Percentiles rank a stretch among this genome's conserved stretches.
Conservation (phyloP, 2,797 vertebrate genomes). For the Adelosebastes latens region DNA sequence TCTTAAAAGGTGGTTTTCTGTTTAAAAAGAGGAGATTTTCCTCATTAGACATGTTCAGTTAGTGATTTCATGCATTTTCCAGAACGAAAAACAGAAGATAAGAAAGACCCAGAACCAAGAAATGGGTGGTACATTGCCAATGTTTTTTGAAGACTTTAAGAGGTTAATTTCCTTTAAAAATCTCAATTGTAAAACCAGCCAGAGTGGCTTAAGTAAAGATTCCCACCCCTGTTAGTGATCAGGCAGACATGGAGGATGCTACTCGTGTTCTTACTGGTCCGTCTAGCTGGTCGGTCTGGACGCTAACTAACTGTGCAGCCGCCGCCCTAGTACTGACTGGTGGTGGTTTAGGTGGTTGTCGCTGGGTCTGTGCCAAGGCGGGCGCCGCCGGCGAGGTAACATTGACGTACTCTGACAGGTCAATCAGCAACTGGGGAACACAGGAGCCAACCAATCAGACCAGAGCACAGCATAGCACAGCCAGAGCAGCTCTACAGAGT, state of each 20-base stretch:
- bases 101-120: neutral
- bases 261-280: constrained; percentile 63
- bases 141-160: neutral
- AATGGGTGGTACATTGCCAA: fast-evolving
- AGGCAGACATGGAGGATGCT: constrained; percentile 34
- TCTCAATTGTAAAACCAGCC: neutral
- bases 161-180: neutral
- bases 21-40: neutral
- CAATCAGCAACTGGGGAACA: constrained; percentile 78
- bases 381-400: constrained; percentile 54
- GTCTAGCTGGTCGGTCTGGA: constrained; percentile 17
- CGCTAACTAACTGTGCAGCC: constrained; percentile 55
- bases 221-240: constrained; percentile 47
- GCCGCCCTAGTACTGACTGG: constrained; percentile 60
- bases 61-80: neutral
- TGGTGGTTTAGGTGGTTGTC: constrained; percentile 68
- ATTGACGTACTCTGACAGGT: constrained; percentile 75
- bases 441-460: constrained; percentile 78
- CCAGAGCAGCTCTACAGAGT: constrained; percentile 29
- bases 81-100: neutral
- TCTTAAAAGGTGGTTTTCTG: neutral
- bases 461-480: constrained; percentile 30
- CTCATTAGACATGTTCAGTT: neutral
- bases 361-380: constrained; percentile 41
- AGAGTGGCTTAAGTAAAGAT: neutral